Conservation (phyloP, 1,140 invertebrate genomes). For the Atopsyche davidsoni region DNA sequence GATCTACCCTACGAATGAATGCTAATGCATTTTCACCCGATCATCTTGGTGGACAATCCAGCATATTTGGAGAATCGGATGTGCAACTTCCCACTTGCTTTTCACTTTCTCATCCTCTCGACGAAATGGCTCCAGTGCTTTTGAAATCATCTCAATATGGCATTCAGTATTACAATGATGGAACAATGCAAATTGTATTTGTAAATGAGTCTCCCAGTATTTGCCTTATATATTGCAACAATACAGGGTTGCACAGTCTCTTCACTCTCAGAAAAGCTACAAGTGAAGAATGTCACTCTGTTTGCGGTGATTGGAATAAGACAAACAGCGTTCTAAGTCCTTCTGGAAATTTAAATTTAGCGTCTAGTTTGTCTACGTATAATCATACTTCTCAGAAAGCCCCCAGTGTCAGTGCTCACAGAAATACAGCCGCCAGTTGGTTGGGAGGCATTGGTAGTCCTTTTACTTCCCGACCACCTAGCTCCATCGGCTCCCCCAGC, state of each 20-base stretch:
- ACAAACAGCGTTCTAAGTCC: conserved; percentile 47
- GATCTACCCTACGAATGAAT: conserved; percentile 13
- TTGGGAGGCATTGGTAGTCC: conserved; percentile 37
- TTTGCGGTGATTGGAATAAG: conserved; percentile 49
- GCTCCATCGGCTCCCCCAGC: conserved; percentile 33
- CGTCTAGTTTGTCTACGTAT: conserved; percentile 32
- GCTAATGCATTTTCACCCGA: conserved; percentile 15
- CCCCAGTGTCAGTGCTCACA: conserved; percentile 1
- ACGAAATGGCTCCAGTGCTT: conserved; percentile 81
- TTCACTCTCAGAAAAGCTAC: conserved; percentile 73
- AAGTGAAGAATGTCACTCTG: conserved; percentile 60
- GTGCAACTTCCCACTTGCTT: conserved; percentile 62
- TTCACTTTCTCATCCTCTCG: conserved; percentile 79
- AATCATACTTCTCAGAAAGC: conserved; percentile 27
- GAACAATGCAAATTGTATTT: conserved; percentile 47
- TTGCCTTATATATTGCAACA: conserved; percentile 67
- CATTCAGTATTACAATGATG: conserved; percentile 47
- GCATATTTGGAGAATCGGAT: conserved; percentile 33
- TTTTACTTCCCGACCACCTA: conserved; percentile 35
- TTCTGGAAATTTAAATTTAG: conserved; percentile 35
- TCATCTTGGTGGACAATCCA: conserved; percentile 9
- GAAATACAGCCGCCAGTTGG: conserved; percentile 34
- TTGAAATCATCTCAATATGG: conserved; percentile 55
- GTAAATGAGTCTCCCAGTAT: conserved; percentile 50
- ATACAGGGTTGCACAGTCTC: conserved; percentile 70